phyloP scores from a whole-genome alignment of 2,113 vertebrate species.

The Symphodus melops region DNA sequence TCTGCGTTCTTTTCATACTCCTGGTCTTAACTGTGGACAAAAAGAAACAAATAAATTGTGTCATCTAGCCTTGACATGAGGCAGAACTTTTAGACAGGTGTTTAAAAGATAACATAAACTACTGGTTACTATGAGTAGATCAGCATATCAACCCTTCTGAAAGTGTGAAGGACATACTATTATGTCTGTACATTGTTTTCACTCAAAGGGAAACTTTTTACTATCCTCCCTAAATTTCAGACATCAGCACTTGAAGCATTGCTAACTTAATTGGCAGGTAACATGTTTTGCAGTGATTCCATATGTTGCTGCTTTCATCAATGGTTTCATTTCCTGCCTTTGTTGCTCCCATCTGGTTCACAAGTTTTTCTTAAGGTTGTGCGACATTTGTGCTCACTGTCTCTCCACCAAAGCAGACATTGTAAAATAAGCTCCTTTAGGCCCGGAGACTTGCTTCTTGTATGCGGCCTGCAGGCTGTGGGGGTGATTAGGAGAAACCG shows the following conservation, averaged over 20 bases:
- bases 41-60: neutral
- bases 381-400: slow-evolving; percentile 51
- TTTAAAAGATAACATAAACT: slow-evolving; percentile 35
- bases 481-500: slow-evolving; percentile 32
- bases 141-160: slow-evolving; percentile 15
- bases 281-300: neutral
- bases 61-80: slow-evolving; percentile 46
- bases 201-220: neutral
- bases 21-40: neutral
- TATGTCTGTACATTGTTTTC: slow-evolving; percentile 1
- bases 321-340: slow-evolving; percentile 55
- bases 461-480: slow-evolving; percentile 19
- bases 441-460: slow-evolving; percentile 42
- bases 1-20: slow-evolving; percentile 13
- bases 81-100: slow-evolving; percentile 30
- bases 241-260: neutral
- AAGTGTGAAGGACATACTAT: slow-evolving; percentile 2
- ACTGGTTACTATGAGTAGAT: slow-evolving; percentile 7
- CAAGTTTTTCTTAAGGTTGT: slow-evolving; percentile 56
- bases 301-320: slow-evolving; percentile 26
- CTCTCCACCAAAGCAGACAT: slow-evolving; percentile 31
- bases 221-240: neutral
- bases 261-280: neutral
- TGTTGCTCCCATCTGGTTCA: slow-evolving; percentile 49
- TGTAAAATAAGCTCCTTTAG: slow-evolving; percentile 54